phyloP scores from a whole-genome alignment of 2,888 invertebrate species.

The Lepidocyrtinus sp. region DNA sequence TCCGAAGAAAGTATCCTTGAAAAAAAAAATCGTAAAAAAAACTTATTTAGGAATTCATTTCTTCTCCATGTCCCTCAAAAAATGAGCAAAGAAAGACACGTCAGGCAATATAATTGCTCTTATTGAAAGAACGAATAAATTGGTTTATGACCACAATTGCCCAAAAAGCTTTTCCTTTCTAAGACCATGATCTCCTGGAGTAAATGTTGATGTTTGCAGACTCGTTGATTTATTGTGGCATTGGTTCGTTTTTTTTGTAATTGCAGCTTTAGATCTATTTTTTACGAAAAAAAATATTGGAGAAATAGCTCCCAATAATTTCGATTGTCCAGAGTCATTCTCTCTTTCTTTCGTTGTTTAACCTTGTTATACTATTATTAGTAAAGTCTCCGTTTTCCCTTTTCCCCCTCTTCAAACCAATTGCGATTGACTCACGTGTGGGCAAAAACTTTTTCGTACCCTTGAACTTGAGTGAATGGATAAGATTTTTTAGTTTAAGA shows the following conservation, averaged over 20 bases:
- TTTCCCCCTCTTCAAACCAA: slow-evolving; percentile 7
- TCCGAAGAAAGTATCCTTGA: slow-evolving; percentile 9
- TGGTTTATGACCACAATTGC: slow-evolving; percentile 5
- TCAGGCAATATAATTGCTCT: no score
- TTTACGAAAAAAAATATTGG: slow-evolving; percentile 25
- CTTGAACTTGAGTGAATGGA: slow-evolving; percentile 47
- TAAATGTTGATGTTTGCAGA: no score
- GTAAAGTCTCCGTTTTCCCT: slow-evolving; percentile 8
- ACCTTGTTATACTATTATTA: slow-evolving; percentile 27
- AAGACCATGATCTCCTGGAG: no score
- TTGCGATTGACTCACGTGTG: slow-evolving; percentile 20
- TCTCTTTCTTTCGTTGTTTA: neutral
- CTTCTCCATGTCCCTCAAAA: no score
- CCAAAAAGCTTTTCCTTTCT: neutral
- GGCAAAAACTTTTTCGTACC: slow-evolving; percentile 39
- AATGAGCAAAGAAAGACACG: neutral
- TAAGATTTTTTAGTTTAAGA: neutral
- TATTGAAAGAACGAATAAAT: neutral
- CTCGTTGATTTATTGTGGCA: slow-evolving; percentile 1
- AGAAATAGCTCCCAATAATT: slow-evolving; percentile 22
- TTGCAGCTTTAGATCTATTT: slow-evolving; percentile 21
- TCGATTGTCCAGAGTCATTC: slow-evolving; percentile 53
- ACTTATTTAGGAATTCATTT: neutral
- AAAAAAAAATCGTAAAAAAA: neutral
- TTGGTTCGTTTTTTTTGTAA: neutral